Percentiles rank a stretch among this genome's conserved stretches.
phyloP scores from a whole-genome alignment of 2,888 invertebrate species.

The Troilus luridus region DNA sequence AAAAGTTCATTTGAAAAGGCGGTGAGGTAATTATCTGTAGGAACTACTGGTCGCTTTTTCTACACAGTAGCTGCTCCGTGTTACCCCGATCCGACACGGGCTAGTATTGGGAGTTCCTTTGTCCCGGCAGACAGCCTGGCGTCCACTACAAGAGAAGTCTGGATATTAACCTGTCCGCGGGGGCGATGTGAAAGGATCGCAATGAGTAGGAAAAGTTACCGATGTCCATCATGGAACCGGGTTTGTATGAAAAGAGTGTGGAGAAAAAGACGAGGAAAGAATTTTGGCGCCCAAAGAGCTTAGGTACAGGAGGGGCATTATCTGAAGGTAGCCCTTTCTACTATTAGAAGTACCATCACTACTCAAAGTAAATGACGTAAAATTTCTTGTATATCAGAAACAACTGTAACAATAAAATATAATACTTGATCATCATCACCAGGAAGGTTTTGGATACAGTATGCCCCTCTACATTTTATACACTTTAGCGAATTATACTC shows the following conservation, averaged over 20 bases:
- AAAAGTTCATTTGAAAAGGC: slow-evolving; percentile 58
- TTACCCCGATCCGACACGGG: slow-evolving; percentile 51
- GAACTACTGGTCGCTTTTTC: not conserved
- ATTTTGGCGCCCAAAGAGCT: not conserved
- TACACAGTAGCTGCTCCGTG: not conserved
- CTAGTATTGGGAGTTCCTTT: not conserved
- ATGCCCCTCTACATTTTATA: too few species aligned
- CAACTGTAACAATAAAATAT: too few species aligned
- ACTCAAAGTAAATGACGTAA: too few species aligned
- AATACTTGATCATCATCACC: too few species aligned
- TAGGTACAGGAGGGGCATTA: too few species aligned
- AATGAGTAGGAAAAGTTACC: not conserved
- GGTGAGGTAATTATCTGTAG: not conserved
- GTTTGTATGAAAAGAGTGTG: not conserved
- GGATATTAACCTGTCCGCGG: not conserved
- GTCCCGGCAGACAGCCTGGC: slow-evolving; percentile 52
- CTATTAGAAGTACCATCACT: too few species aligned
- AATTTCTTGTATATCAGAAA: too few species aligned
- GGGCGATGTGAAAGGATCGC: not conserved
- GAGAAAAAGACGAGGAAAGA: not conserved
- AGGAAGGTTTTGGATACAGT: too few species aligned
- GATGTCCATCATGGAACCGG: not conserved
- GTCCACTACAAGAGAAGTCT: not conserved
- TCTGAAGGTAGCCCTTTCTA: too few species aligned
- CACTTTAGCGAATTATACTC: too few species aligned